Evolutionary conservation across 2,888 invertebrate genomes (phyloP).

Genomic region (Limnephilus rhombicus): DNA sequence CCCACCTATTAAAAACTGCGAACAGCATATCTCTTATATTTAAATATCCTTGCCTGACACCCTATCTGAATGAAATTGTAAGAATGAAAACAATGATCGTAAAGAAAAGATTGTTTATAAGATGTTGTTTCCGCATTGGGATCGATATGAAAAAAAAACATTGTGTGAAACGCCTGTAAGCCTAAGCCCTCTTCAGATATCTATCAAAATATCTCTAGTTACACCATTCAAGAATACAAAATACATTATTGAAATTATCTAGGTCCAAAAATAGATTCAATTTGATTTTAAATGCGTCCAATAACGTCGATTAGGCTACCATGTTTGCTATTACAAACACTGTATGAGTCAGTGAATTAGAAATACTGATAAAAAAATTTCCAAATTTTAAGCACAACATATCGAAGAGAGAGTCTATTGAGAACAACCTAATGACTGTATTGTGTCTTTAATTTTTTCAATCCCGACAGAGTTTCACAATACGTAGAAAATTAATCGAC

Average conservation of each 20-base stretch:
- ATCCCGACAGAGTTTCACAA: neutral
- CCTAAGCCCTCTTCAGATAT: too few species aligned
- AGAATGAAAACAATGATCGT: too few species aligned
- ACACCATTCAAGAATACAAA: neutral
- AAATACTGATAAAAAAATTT: neutral
- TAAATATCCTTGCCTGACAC: too few species aligned
- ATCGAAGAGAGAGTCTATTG: constrained; percentile 1
- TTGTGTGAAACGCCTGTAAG: too few species aligned
- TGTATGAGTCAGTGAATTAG: neutral
- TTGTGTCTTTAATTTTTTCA: neutral
- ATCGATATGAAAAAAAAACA: too few species aligned
- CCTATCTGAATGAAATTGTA: too few species aligned
- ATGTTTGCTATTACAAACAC: neutral
- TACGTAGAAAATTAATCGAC: constrained; percentile 4
- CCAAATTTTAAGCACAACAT: neutral
- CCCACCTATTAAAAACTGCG: too few species aligned
- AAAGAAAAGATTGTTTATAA: too few species aligned
- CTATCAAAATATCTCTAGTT: neutral
- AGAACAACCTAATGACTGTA: neutral
- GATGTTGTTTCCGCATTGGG: too few species aligned
- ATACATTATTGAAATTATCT: neutral
- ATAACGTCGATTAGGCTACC: neutral
- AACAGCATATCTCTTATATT: too few species aligned
- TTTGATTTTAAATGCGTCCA: neutral
- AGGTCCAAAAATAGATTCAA: neutral